phyloP scores from a whole-genome alignment of 2,113 vertebrate species.

The Leucopternis melanops region DNA sequence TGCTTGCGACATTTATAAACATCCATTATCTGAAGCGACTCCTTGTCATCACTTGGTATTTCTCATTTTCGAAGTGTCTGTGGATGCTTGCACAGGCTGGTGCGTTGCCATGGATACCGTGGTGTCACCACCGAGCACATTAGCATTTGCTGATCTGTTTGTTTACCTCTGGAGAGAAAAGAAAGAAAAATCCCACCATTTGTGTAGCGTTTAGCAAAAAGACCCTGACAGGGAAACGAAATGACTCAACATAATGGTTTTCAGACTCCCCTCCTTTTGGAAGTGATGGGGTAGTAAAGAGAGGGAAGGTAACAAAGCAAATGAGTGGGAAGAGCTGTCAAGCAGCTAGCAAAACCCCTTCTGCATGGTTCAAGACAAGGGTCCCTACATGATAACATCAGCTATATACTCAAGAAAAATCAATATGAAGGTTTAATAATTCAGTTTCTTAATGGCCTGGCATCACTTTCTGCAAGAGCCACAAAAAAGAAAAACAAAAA shows the following conservation, averaged over 20 bases:
- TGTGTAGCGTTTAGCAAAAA: background rate
- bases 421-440: background rate
- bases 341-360: background rate
- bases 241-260: background rate
- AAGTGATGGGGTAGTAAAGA: background rate
- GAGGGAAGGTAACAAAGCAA: background rate
- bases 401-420: background rate
- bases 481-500: background rate
- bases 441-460: background rate
- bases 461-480: background rate
- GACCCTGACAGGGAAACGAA: background rate
- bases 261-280: background rate
- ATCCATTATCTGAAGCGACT: constrained; percentile 41
- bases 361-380: background rate
- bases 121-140: background rate
- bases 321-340: background rate
- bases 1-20: background rate
- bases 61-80: constrained; percentile 35
- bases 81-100: constrained; percentile 42
- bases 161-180: background rate
- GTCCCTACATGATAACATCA: background rate
- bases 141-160: constrained; percentile 55
- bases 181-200: background rate
- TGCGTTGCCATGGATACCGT: constrained; percentile 63
- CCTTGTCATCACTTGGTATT: constrained; percentile 39